These are phyloP conservation scores for Andrena chrysosceles DNA, from an alignment of 2,888 invertebrate genomes.

Conservation along the genomic window DNA sequence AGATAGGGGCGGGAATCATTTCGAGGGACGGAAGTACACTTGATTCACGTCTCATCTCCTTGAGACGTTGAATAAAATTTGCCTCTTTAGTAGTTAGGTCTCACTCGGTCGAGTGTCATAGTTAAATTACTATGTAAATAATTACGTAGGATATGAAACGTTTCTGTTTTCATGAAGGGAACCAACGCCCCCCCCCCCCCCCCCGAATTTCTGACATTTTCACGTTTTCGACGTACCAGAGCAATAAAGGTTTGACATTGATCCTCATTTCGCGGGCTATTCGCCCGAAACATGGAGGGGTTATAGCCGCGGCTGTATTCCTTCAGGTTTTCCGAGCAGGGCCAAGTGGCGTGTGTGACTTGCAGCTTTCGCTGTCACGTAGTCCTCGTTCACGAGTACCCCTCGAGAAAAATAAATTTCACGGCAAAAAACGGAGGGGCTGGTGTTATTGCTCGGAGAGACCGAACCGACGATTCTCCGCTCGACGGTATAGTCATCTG, in stretches of 20 bases:
- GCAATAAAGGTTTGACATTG: constrained; percentile 12
- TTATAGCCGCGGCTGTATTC: constrained; percentile 22
- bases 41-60: constrained; percentile 4
- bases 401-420: constrained; percentile 63
- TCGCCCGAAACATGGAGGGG: constrained; percentile 2
- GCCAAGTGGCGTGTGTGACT: constrained; percentile 17
- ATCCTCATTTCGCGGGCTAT: constrained; percentile 9
- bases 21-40: not conserved
- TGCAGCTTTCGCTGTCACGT: constrained; percentile 48
- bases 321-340: not conserved
- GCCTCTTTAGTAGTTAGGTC: too few species aligned
- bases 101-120: too few species aligned
- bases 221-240: not conserved
- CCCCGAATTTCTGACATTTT: constrained; percentile 2
- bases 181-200: not conserved
- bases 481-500: constrained; percentile 42
- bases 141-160: not conserved
- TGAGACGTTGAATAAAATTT: not conserved
- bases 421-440: constrained; percentile 35
- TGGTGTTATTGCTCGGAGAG: constrained; percentile 49
- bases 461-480: constrained; percentile 35
- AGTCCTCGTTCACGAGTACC: constrained; percentile 44
- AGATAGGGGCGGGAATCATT: constrained; percentile 3
- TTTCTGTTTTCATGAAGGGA: not conserved
- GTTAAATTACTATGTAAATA: too few species aligned